Evolutionary conservation across 2,113 vertebrate species (phyloP).

Genomic region (Pseudorhombus dupliciocellatus): DNA sequence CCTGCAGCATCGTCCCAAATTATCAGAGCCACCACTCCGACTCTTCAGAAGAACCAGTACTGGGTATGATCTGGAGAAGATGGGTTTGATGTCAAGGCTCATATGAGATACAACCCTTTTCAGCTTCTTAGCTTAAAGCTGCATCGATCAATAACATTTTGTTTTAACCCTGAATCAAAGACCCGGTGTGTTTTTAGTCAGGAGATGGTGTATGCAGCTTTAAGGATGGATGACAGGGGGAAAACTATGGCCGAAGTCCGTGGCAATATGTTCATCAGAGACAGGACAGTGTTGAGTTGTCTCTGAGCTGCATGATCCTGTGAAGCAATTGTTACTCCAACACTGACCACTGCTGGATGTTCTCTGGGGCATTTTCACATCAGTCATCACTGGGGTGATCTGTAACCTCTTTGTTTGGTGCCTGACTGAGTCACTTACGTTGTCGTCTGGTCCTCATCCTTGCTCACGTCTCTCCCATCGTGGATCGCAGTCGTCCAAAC

Average conservation of each 20-base stretch:
- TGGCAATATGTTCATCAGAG: neutral
- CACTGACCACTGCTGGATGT: slow-evolving; percentile 14
- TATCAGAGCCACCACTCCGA: slow-evolving; percentile 83
- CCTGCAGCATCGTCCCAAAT: slow-evolving; percentile 80
- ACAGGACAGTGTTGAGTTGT: neutral
- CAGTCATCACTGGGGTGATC: slow-evolving; percentile 13
- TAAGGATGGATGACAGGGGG: neutral
- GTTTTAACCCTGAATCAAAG: neutral
- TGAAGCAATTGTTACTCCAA: neutral
- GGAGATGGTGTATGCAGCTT: slow-evolving; percentile 2
- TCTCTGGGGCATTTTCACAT: slow-evolving; percentile 16
- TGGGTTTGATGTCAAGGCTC: neutral
- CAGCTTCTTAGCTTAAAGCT: neutral
- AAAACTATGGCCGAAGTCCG: slow-evolving; percentile 4
- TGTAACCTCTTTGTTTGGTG: slow-evolving; percentile 34
- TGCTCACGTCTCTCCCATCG: slow-evolving; percentile 19
- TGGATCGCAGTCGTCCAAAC: slow-evolving; percentile 6
- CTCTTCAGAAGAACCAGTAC: slow-evolving; percentile 87
- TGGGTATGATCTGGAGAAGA: slow-evolving; percentile 84
- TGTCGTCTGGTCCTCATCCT: slow-evolving; percentile 43
- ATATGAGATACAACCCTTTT: neutral
- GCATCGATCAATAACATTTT: slow-evolving; percentile 11
- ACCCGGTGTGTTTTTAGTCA: neutral
- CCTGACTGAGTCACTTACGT: slow-evolving; percentile 17
- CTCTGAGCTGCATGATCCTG: neutral